Base-by-base conservation (phyloP, 2,113 vertebrate species). In the Pitta sordida region DNA sequence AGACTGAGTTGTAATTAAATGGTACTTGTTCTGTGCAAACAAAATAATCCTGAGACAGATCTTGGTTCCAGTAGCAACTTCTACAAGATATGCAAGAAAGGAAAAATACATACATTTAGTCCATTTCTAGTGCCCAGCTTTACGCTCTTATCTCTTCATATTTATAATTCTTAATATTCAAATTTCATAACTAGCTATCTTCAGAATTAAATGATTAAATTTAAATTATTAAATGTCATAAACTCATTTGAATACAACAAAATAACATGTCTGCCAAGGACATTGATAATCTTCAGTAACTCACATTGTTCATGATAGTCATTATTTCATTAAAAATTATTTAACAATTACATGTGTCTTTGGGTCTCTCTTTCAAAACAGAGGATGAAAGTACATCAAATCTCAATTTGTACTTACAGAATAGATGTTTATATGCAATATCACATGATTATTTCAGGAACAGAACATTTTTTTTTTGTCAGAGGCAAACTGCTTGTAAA, bases 191-290 rank as follows among this genome's bases (percentile, higher is more conserved):
- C 21, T 82, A 7, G 3, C 7, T 37, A 34, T n/a, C 46, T 49
- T 46, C n/a, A n/a, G n/a, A n/a, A n/a, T n/a, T n/a, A n/a, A n/a
- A n/a, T n/a, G n/a, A n/a, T n/a, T n/a, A 70, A 24, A 76, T 39
- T 48, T 67, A 26, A 18, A 22, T 44, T n/a, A 49, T 21, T 64
- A 49, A 74, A 55, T 69, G 36, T 21, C 8, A 48, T 37, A 22
- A 3, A 71, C 0, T 2, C 21, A 30, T 0, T 0, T 58, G 9
- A 67, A 77, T 36, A 36, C 8, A 77, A 2, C 3, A 36, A 7
- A 60, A 12, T 15, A 49, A 4, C 7, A 64, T 15, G 11, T 55
- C 20, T 69, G 10, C 82, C 63, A 64, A 65, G 30, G 13, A 5
- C 13, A 46, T 55, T 59, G 43, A 37, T 71, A 20, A 30, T 64